Evolutionary conservation across 1,140 invertebrate genomes (phyloP).

Genomic region (Colletes gigas): DNA sequence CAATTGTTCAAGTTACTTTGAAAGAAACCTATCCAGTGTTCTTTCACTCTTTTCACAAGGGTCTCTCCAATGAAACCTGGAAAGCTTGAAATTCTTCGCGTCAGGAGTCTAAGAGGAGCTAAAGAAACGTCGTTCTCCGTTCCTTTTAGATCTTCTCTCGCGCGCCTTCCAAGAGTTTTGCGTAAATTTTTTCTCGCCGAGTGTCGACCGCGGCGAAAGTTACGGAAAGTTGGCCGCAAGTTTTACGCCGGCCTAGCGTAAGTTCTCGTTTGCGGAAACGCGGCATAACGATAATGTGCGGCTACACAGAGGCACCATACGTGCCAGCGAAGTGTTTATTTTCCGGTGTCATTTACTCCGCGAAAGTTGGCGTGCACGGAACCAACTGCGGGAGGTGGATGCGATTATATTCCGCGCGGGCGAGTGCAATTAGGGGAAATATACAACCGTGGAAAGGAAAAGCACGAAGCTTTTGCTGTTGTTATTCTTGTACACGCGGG

Average conservation of each 20-base stretch:
- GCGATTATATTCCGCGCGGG: conserved; percentile 45
- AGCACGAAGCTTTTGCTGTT: conserved; percentile 21
- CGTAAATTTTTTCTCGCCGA: conserved; percentile 52
- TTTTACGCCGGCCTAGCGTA: conserved; percentile 36
- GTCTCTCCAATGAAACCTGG: not conserved
- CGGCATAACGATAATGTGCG: conserved; percentile 39
- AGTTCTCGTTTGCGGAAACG: conserved; percentile 49
- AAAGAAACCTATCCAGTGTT: not conserved
- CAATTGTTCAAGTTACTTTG: too few species aligned
- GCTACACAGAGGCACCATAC: conserved; percentile 30
- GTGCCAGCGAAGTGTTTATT: conserved; percentile 49
- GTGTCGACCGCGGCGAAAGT: conserved; percentile 7
- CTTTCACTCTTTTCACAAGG: not conserved
- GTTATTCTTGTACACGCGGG: conserved; percentile 50
- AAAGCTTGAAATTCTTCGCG: not conserved
- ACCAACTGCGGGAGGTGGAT: not conserved
- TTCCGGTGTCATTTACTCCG: conserved; percentile 30
- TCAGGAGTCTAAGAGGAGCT: not conserved
- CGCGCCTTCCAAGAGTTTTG: conserved; percentile 26
- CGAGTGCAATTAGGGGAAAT: conserved; percentile 50
- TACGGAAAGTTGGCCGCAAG: conserved; percentile 47
- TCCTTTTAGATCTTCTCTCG: conserved; percentile 23
- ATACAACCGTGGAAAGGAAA: conserved; percentile 44
- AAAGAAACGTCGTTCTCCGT: not conserved
- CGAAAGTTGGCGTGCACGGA: conserved; percentile 12